These are phyloP conservation scores for Colaptes auratus DNA, from an alignment of 2,113 vertebrate species.

Conservation along the genomic window DNA sequence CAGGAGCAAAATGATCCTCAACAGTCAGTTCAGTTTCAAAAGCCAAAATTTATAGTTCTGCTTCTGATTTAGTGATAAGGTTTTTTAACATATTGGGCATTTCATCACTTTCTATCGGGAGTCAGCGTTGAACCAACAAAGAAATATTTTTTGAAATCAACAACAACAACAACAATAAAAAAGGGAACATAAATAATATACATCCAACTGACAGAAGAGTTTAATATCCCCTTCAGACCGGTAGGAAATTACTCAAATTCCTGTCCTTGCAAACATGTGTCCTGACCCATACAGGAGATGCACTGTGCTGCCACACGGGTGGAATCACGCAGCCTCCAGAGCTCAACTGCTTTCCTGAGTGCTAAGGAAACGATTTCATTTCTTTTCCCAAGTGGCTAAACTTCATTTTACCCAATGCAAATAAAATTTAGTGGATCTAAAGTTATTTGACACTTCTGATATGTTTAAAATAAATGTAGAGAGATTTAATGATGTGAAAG, in stretches of 20 bases:
- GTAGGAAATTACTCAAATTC: constrained; percentile 66
- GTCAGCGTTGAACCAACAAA: constrained; percentile 77
- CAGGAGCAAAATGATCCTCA: constrained; percentile 81
- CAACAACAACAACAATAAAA: constrained; percentile 72
- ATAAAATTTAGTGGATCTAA: constrained; percentile 65
- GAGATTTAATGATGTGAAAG: constrained; percentile 77
- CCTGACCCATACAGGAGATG: constrained; percentile 19
- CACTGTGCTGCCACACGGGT: background rate
- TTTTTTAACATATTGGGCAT: constrained; percentile 80
- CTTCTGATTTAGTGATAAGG: constrained; percentile 81
- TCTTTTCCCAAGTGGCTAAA: constrained; percentile 5
- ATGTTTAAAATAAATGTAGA: constrained; percentile 71
- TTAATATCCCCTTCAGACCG: constrained; percentile 73
- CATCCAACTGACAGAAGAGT: constrained; percentile 71
- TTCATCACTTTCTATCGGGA: constrained; percentile 78
- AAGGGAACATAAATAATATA: constrained; percentile 72
- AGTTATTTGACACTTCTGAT: constrained; percentile 73
- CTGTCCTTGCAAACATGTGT: constrained; percentile 64
- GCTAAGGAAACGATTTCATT: background rate
- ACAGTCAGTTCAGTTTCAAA: constrained; percentile 82
- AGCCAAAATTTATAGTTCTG: constrained; percentile 79
- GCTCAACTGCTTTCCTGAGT: background rate
- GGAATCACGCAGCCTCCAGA: background rate
- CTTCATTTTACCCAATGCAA: constrained; percentile 55
- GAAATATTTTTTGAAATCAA: constrained; percentile 72